These are phyloP conservation scores for Zygogramma bicolorata DNA, from an alignment of 2,888 invertebrate species.

Conservation along the genomic window DNA sequence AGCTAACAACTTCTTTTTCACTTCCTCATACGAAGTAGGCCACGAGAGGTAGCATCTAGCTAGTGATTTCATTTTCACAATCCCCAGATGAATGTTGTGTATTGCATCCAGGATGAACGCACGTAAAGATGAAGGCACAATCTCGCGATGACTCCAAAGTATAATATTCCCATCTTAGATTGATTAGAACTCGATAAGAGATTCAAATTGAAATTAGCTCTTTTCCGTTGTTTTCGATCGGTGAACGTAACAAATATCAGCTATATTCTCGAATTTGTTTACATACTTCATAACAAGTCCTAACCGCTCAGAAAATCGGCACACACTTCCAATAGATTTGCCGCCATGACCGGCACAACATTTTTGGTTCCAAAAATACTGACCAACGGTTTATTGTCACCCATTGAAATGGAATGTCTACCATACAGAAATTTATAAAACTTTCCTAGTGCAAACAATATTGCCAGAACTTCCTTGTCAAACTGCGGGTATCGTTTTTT, in stretches of 20 bases:
- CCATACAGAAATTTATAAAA: no score
- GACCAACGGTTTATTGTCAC: background rate
- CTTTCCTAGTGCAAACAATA: no score
- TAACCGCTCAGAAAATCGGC: no score
- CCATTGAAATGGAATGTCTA: background rate
- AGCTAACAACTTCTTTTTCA: background rate
- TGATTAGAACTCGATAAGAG: background rate
- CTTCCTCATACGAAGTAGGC: no score
- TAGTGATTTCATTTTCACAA: no score
- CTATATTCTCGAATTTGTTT: background rate
- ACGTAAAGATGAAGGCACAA: background rate
- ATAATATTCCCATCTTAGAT: background rate
- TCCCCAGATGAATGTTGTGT: background rate
- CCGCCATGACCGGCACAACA: background rate
- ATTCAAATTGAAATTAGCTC: background rate
- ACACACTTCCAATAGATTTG: background rate
- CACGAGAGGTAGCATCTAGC: no score
- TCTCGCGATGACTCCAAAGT: background rate
- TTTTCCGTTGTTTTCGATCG: background rate
- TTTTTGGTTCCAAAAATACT: background rate
- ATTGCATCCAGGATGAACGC: no score
- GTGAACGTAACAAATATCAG: no score
- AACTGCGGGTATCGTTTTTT: no score
- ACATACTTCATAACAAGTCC: background rate
- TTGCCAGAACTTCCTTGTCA: no score